Percentiles rank a stretch among this genome's conserved stretches.
These are phyloP conservation scores for Styela plicata DNA, from an alignment of 23 tunicate species.

Conservation along the genomic window DNA sequence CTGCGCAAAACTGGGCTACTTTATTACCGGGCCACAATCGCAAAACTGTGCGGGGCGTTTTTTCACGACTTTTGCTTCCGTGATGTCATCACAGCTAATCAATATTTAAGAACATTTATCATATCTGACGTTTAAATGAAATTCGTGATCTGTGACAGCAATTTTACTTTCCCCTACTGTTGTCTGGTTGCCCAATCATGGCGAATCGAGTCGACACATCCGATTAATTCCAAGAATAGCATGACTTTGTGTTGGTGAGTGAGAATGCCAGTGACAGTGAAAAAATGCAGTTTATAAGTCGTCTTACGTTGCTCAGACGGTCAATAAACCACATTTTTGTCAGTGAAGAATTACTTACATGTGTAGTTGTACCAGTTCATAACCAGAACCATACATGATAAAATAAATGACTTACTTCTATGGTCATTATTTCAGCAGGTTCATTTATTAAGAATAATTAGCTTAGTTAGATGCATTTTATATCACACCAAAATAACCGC, in stretches of 20 bases:
- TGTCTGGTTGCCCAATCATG: constrained; percentile 17
- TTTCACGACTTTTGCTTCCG: neutral
- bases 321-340: neutral
- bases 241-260: neutral
- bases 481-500: too few relatives aligned
- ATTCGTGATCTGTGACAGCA: constrained; percentile 27
- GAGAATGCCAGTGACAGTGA: constrained; percentile 7
- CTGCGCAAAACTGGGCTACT: too few relatives aligned
- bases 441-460: too few relatives aligned
- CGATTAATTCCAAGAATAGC: neutral
- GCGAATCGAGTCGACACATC: neutral
- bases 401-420: too few relatives aligned
- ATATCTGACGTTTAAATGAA: constrained; percentile 40
- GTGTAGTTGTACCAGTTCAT: too few relatives aligned
- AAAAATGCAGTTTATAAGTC: neutral
- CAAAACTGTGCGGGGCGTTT: too few relatives aligned
- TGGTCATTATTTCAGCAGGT: too few relatives aligned
- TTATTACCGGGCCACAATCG: too few relatives aligned
- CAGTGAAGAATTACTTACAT: neutral
- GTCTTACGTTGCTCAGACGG: neutral
- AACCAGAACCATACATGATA: too few relatives aligned
- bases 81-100: constrained; percentile 19
- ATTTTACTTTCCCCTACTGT: neutral
- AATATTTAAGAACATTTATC: constrained; percentile 16
- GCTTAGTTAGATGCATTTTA: too few relatives aligned